Evolutionary conservation across 1,140 invertebrate genomes (phyloP), one percentile per base, ranked within the genome.

Genomic region (Apis laboriosa): DNA sequence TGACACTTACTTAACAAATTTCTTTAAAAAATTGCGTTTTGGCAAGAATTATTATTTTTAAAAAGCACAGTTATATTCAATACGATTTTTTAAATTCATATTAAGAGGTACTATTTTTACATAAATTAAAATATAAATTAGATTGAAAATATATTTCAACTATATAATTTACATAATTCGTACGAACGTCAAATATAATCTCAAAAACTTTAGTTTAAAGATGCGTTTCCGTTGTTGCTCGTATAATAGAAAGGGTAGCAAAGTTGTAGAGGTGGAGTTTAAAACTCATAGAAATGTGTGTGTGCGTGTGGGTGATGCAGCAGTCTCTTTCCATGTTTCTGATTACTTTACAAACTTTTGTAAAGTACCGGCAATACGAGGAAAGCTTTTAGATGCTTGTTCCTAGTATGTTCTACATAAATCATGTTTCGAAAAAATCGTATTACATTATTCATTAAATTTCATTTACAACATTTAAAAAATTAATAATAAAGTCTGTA

Each of bases 281-380:
- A 9, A 88, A 88, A 88, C 87, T 88, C 76, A 83, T 64, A 74
- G 85, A 83, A 88, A 88, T 74, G 87, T 87, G 67, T 77, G 74
- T 3, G 53, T 19, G n/a, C 11, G 49, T 24, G 15, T 5, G 24
- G 11, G 58, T 63, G 63, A 78, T 72, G 75, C 43, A 67, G 72
- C 84, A 61, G 78, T 76, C 75, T 77, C 83, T 83, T 87, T 81
- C 85, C 76, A 80, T 80, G 83, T 88, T 85, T 88, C 87, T 88
- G 87, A 88, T 88, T 88, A 88, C 87, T 88, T 88, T 66, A 77
- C 73, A 76, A 88, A 88, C 80, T 88, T 88, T 77, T 82, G 53
- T 64, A 60, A 61, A 61, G 79, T 64, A 55, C 64, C 49, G 71
- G 71, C 86, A 79, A 83, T 83, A 76, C 86, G 79, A 75, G 75